Evolutionary conservation across 2,797 vertebrate species (phyloP), one percentile per base, ranked within the genome.

Genomic region (Salmo trutta): DNA sequence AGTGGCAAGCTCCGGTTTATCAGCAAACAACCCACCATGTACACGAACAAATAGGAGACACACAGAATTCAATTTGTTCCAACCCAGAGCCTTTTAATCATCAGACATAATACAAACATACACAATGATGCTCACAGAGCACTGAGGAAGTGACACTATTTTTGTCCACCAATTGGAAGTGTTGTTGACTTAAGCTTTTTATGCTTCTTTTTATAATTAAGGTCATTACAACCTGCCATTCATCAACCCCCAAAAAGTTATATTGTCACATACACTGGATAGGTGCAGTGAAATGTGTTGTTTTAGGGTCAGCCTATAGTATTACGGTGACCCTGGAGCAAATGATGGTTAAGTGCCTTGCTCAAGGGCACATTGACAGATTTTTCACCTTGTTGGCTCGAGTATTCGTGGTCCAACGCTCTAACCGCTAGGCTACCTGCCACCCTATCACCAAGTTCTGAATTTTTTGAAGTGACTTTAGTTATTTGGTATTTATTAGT

Each of bases 21-120:
- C 47, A 52, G 47, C 74, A 69, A 71, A 72, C 21, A 76, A 12
- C 36, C 41, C 2, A 68, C 24, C 68, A 17, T 53, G 74, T 10
- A 10, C 71, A 68, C 21, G 67, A 71, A 51, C 71, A 21, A 29
- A 71, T 65, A 27, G 72, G 69, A 67, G 65, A 86, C 8, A 10
- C 41, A 88, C 82, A 73, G 51, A 47, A 47, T 47, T 47, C 8
- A 77, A 86, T 92, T 89, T 84, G 85, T 83, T 76, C 75, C 78
- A 79, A 71, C 54, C 53, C 71, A 79, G 59, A 24, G 52, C 73
- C 21, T 66, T 51, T 52, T 74, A 52, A 73, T 77, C 67, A 85
- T 64, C n/a, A 76, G 62, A 77, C 36, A 53, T 27, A 21, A 14
- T 8, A 21, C n/a, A 64, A 29, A 5, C 21, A 10, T 29, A 66